Evolutionary conservation across 2,797 vertebrate genomes (phyloP).

Genomic region (Poecilia picta): DNA sequence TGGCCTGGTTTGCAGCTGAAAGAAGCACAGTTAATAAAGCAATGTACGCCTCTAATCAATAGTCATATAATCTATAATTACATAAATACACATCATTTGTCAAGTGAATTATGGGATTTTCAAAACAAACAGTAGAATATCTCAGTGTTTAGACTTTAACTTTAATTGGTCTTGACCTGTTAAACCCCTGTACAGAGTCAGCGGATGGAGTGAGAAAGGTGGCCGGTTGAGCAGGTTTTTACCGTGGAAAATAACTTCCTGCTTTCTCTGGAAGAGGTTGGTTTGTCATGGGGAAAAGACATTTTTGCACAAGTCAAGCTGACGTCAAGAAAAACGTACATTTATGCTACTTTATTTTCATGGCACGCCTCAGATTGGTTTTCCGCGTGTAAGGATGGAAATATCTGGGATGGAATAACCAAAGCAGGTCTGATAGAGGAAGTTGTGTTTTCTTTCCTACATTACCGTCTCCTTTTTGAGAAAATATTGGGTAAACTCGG

Average conservation of each 20-base stretch:
- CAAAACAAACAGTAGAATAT: background rate
- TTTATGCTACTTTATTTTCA: conserved; percentile 8
- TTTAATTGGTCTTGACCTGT: background rate
- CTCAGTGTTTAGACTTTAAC: background rate
- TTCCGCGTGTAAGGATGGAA: background rate
- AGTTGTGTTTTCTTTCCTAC: background rate
- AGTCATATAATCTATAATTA: background rate
- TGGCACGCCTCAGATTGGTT: conserved; percentile 6
- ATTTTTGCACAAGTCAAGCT: conserved; percentile 17
- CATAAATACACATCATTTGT: background rate
- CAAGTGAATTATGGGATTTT: background rate
- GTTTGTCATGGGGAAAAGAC: conserved; percentile 2
- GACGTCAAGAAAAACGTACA: conserved; percentile 3
- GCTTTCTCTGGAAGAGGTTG: background rate
- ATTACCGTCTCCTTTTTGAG: background rate
- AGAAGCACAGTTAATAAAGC: background rate
- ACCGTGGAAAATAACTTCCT: conserved; percentile 10
- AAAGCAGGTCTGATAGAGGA: background rate
- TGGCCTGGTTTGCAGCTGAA: background rate
- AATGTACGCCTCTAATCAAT: background rate
- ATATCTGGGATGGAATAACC: background rate
- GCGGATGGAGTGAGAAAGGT: background rate
- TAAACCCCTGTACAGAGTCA: background rate
- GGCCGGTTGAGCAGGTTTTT: background rate
- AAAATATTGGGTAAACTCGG: background rate